Conservation (phyloP, 2,797 vertebrate species). For the Gobionotothen gibberifrons region DNA sequence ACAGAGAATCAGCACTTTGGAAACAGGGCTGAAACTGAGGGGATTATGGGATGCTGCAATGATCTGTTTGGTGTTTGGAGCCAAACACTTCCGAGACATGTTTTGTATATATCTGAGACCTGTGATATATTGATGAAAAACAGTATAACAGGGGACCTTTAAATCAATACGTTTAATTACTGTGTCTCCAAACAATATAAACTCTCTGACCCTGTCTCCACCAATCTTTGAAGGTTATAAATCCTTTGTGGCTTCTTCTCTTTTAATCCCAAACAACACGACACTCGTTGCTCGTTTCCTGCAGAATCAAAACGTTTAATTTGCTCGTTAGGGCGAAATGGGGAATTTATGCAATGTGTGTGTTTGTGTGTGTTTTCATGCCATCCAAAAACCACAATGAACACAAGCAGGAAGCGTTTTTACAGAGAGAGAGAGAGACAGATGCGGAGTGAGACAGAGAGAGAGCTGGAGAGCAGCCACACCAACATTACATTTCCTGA, state of each 20-base stretch:
- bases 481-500: conserved; percentile 14
- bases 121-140: too few relatives aligned
- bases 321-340: conserved; percentile 48
- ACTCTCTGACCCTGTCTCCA: background rate
- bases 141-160: too few relatives aligned
- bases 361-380: conserved; percentile 29
- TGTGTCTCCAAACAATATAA: background rate
- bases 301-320: conserved; percentile 50
- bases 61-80: too few relatives aligned
- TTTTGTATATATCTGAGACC: too few relatives aligned
- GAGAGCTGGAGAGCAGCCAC: conserved; percentile 4
- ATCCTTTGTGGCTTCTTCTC: conserved; percentile 3
- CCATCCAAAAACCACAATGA: conserved; percentile 34
- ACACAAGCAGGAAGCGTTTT: conserved; percentile 23
- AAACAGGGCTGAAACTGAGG: too few relatives aligned
- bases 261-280: conserved; percentile 30
- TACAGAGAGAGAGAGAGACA: background rate
- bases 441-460: background rate
- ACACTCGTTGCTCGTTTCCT: conserved; percentile 51
- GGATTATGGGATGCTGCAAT: too few relatives aligned
- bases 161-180: too few relatives aligned
- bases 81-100: too few relatives aligned
- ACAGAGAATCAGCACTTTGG: too few relatives aligned
- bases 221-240: background rate
- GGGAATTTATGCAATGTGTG: conserved; percentile 47